A percentile compares a stretch with the other conserved stretches of the same genome.
Evolutionary conservation across 2,888 invertebrate genomes (phyloP).

Genomic region (Leptinotarsa rubiginosa): DNA sequence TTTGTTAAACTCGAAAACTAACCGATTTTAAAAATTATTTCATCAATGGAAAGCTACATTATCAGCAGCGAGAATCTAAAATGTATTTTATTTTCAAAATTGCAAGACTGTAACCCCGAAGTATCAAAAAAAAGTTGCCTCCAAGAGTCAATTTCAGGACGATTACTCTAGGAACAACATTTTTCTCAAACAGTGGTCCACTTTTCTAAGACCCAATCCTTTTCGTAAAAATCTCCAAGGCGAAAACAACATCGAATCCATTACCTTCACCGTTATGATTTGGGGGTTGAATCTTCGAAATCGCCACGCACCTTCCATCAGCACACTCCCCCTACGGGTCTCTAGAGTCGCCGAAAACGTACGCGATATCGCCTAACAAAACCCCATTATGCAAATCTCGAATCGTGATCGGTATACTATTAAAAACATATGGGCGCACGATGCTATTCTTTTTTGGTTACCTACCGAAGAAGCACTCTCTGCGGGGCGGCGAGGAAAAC

Average conservation of each 20-base stretch:
- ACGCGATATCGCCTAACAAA: slow-evolving; percentile 40
- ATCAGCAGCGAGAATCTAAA: too few species aligned
- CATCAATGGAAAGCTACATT: too few species aligned
- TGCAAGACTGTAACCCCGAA: too few species aligned
- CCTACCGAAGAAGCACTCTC: slow-evolving; percentile 30
- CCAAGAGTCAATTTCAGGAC: too few species aligned
- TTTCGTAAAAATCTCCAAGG: neutral
- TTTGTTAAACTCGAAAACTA: too few species aligned
- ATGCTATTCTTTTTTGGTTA: slow-evolving; percentile 45
- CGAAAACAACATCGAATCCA: slow-evolving; percentile 3
- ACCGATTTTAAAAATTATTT: too few species aligned
- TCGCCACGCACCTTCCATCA: slow-evolving; percentile 10
- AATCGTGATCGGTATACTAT: slow-evolving; percentile 50
- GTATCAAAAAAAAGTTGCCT: too few species aligned
- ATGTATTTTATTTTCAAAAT: too few species aligned
- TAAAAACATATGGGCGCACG: slow-evolving; percentile 50
- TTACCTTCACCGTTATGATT: neutral
- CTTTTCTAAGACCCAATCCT: too few species aligned
- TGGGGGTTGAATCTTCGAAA: neutral
- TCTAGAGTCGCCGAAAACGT: slow-evolving; percentile 31
- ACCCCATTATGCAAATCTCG: slow-evolving; percentile 49
- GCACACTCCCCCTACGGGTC: slow-evolving; percentile 23
- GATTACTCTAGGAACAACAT: too few species aligned
- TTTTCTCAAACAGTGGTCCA: too few species aligned
- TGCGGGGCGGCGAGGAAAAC: neutral